Evolutionary conservation across 1,140 invertebrate species (phyloP).

Genomic region (Vollenhovia emeryi): DNA sequence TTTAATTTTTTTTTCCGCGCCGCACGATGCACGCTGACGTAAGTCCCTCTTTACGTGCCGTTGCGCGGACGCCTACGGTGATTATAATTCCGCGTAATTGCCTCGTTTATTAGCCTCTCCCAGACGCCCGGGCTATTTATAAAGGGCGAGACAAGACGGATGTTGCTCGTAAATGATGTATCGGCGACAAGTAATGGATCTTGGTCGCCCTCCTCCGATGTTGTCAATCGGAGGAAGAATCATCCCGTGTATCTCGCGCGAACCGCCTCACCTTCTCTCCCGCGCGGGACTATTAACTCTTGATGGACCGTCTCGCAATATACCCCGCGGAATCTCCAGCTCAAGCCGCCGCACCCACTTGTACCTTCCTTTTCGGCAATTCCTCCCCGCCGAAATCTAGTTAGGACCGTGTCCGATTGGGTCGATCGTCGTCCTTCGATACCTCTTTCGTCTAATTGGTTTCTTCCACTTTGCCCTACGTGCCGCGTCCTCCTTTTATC

Average conservation of each 20-base stretch:
- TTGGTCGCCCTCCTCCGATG: not conserved
- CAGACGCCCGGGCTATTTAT: slow-evolving; percentile 67
- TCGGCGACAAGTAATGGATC: slow-evolving; percentile 6
- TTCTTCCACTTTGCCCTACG: slow-evolving; percentile 51
- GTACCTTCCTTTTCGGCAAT: slow-evolving; percentile 15
- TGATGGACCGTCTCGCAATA: slow-evolving; percentile 67
- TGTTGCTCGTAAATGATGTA: slow-evolving; percentile 32
- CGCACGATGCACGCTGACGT: slow-evolving; percentile 64
- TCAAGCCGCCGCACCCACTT: not conserved
- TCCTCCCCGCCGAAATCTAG: slow-evolving; percentile 65
- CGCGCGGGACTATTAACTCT: slow-evolving; percentile 59
- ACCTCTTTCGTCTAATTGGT: slow-evolving; percentile 65
- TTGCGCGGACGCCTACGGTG: slow-evolving; percentile 62
- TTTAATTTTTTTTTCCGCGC: slow-evolving; percentile 61
- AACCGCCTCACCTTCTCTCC: not conserved
- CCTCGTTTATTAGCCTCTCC: slow-evolving; percentile 68
- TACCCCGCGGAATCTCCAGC: not conserved
- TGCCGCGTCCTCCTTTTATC: not conserved
- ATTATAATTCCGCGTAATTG: slow-evolving; percentile 73
- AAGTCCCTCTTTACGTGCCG: slow-evolving; percentile 60
- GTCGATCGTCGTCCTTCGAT: slow-evolving; percentile 54
- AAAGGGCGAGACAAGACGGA: slow-evolving; percentile 26
- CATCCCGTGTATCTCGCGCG: not conserved
- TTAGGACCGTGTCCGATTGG: slow-evolving; percentile 73
- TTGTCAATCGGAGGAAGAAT: not conserved